Percentiles rank a stretch among this genome's conserved stretches.
Evolutionary conservation across 2,888 invertebrate species (phyloP).

Genomic region (Sarcophaga caerulescens): DNA sequence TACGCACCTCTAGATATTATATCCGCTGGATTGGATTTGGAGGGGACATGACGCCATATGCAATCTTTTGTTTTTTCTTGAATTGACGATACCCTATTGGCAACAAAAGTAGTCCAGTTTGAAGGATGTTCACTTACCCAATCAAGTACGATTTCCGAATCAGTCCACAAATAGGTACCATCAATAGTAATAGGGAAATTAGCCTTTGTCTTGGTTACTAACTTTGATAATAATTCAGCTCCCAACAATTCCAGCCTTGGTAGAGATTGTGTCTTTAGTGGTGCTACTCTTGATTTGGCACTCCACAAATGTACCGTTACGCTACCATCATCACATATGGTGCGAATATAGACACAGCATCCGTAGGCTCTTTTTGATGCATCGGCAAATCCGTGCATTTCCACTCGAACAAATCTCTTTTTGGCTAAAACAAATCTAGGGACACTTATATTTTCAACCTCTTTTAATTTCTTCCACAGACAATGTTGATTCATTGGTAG

Average conservation of each 20-base stretch:
- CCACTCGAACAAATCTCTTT: not conserved
- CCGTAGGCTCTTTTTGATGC: conserved; percentile 55
- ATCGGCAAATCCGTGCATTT: conserved; percentile 59
- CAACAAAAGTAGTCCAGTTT: conserved; percentile 61
- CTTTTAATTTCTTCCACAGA: conserved; percentile 37
- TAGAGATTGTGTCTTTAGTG: too few species aligned
- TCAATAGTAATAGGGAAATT: conserved; percentile 34
- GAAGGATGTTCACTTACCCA: conserved; percentile 65
- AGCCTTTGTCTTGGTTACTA: conserved; percentile 40
- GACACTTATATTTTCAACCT: conserved; percentile 11
- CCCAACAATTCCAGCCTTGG: too few species aligned
- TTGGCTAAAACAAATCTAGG: conserved; percentile 19
- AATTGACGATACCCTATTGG: conserved; percentile 55
- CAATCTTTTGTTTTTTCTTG: conserved; percentile 42
- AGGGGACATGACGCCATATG: conserved; percentile 51
- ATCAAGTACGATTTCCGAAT: conserved; percentile 63
- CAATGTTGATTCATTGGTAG: conserved; percentile 29
- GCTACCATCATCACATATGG: conserved; percentile 25
- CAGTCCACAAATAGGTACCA: conserved; percentile 54
- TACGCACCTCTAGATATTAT: conserved; percentile 42
- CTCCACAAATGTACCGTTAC: conserved; percentile 44
- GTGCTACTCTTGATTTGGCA: conserved; percentile 58
- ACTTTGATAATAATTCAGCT: conserved; percentile 34
- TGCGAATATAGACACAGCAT: conserved; percentile 47
- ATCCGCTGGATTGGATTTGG: conserved; percentile 38